These are phyloP conservation scores for Asarcornis scutulata DNA, from an alignment of 2,113 vertebrate species.

Conservation along the genomic window DNA sequence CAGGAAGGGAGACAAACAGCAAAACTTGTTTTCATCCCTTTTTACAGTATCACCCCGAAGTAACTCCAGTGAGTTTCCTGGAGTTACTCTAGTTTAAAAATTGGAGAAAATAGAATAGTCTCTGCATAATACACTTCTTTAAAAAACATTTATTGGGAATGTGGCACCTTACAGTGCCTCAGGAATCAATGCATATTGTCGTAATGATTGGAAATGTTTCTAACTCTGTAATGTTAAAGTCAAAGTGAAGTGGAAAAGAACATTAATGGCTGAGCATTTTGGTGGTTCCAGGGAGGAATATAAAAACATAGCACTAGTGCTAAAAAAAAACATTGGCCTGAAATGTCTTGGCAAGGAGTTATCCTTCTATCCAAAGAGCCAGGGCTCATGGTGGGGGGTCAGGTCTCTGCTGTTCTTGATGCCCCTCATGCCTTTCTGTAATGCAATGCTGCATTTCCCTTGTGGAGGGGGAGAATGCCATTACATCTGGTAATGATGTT, in stretches of 20 bases:
- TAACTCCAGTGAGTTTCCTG: background rate
- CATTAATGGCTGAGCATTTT: background rate
- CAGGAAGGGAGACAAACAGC: background rate
- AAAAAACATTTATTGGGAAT: background rate
- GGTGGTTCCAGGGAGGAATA: background rate
- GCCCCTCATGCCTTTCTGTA: background rate
- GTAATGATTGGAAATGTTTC: background rate
- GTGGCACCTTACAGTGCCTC: background rate
- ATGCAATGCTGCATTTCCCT: conserved; percentile 42
- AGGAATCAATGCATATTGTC: rapidly evolving
- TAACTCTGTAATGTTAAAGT: background rate
- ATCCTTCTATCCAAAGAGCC: background rate
- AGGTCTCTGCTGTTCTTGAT: background rate
- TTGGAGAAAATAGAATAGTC: background rate
- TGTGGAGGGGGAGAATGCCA: rapidly evolving
- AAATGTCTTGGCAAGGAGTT: background rate
- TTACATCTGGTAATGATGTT: conserved; percentile 57
- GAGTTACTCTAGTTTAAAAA: background rate
- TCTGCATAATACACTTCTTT: background rate
- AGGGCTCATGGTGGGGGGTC: background rate
- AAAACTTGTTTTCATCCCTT: background rate
- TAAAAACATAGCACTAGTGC: rapidly evolving
- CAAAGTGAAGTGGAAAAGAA: background rate
- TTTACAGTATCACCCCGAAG: background rate
- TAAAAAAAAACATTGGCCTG: rapidly evolving